Evolutionary conservation across 1,140 invertebrate genomes (phyloP), one percentile per base, ranked within the genome.

Genomic region (Patella vulgata): DNA sequence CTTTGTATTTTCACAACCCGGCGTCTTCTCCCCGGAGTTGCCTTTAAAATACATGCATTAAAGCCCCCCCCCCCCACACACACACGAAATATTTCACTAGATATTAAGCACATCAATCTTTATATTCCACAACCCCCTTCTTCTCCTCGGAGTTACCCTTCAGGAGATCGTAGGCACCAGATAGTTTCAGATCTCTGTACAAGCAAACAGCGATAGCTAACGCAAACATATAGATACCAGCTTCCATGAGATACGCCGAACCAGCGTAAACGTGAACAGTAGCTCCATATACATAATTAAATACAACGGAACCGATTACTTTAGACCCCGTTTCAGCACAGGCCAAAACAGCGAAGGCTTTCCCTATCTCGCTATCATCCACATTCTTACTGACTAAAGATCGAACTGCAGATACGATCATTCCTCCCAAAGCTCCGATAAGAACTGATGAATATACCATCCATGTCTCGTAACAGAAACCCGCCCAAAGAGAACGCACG

Each of bases 381-480:
- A 80, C 72, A 4, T 67, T 47, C 56, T 83, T 82, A 61, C 80
- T 82, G 43, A 82, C 59, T 3, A 81, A 46, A 2, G 82, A 82
- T 19, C 82, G 68, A 0, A 79, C 47, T 9, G 70, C 71, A 2
- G 81, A 77, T 14, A 77, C 75, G 31, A 82, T 74, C 59, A 83
- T 62, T 19, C 77, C 79, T 23, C 71, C 72, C 53, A 77, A 68
- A 0, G 79, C 59, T 1, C 79, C 80, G 9, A 81, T 71, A 4
- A 74, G 64, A 14, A 80, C 78, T 0, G 74, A 75, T 14, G 70
- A 53, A 57, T 75, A 84, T 1, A 84, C 71, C 77, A 82, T 78
- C 81, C 81, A 83, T 8, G 78, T 75, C 47, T 77, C 63, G 4
- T 53, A 55, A 51, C 69, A 72, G 59, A 83, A 76, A 6, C 77